phyloP scores from a whole-genome alignment of 2,888 invertebrate genomes.

The Coenonympha glycerion region DNA sequence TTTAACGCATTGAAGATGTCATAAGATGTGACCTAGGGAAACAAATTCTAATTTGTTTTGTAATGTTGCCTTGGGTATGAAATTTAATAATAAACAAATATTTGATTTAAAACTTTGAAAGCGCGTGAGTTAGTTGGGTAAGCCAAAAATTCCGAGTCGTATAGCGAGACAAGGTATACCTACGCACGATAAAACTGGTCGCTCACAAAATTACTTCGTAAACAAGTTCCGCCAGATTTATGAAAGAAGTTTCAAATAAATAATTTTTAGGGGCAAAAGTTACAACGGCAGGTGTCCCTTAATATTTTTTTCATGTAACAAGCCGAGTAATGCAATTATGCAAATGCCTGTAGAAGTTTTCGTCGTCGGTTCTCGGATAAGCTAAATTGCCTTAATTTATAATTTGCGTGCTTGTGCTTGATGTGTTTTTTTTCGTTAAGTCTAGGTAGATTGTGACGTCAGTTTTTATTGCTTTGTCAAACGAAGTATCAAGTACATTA shows the following conservation, averaged over 20 bases:
- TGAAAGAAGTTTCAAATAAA: constrained; percentile 70
- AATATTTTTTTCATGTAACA: constrained; percentile 62
- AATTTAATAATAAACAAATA: no score
- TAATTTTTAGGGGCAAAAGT: constrained; percentile 71
- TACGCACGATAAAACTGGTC: constrained; percentile 41
- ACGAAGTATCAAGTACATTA: no score
- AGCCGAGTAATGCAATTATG: constrained; percentile 65
- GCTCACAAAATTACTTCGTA: constrained; percentile 66
- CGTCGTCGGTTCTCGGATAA: constrained; percentile 21
- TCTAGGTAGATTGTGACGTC: no score
- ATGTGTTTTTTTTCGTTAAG: background rate
- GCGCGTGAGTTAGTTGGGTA: background rate
- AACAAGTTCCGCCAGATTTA: constrained; percentile 73
- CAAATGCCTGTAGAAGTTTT: constrained; percentile 45
- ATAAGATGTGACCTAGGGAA: no score
- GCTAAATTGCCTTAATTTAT: constrained; percentile 18
- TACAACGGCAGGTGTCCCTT: constrained; percentile 68
- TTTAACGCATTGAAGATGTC: no score
- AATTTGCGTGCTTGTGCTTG: constrained; percentile 12
- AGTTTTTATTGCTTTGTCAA: no score
- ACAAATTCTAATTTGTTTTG: no score
- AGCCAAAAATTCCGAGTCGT: background rate
- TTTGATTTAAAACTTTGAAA: background rate
- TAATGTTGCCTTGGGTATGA: no score
- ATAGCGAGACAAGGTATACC: no score